Percentiles rank a stretch among this genome's conserved stretches.
These are phyloP conservation scores for Peromyscus eremicus DNA, from an alignment of 2,797 vertebrate species.

Conservation along the genomic window DNA sequence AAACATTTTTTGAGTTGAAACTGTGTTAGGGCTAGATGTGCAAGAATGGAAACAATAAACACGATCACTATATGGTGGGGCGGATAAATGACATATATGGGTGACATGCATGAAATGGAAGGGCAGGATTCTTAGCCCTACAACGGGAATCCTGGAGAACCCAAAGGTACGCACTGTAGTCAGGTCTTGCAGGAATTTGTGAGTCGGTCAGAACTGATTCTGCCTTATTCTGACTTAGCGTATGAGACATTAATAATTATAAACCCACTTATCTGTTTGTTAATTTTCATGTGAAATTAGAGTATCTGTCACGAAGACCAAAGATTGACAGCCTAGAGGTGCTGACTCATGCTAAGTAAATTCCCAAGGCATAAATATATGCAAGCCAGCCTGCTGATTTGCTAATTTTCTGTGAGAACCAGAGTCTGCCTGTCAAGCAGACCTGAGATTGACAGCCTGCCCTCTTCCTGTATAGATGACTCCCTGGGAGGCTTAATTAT, in stretches of 20 bases:
- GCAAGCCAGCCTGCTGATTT: conserved; percentile 59
- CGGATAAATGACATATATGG: not conserved
- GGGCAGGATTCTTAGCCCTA: not conserved
- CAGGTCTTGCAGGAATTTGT: not conserved
- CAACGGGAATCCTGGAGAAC: not conserved
- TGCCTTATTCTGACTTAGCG: conserved; percentile 27
- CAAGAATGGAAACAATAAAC: not conserved
- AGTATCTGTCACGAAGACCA: conserved; percentile 62
- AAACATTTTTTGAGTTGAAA: not conserved
- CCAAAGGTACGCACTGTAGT: not conserved
- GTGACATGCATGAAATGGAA: not conserved
- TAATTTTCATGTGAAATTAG: conserved; percentile 75
- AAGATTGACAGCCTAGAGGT: conserved; percentile 76
- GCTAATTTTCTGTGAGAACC: conserved; percentile 77
- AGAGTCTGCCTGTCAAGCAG: conserved; percentile 66
- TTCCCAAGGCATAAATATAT: conserved; percentile 74
- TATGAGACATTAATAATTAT: conserved; percentile 67
- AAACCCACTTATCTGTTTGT: conserved; percentile 53
- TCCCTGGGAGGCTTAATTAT: conserved; percentile 75
- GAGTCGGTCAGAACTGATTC: not conserved
- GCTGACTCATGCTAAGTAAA: conserved; percentile 80
- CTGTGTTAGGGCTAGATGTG: not conserved
- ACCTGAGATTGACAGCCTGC: conserved; percentile 74
- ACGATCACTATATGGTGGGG: not conserved
- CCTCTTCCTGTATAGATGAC: conserved; percentile 38